Evolutionary conservation across 2,113 vertebrate genomes (phyloP), one percentile per base, ranked within the genome.

Genomic region (Oenanthe oenanthe): DNA sequence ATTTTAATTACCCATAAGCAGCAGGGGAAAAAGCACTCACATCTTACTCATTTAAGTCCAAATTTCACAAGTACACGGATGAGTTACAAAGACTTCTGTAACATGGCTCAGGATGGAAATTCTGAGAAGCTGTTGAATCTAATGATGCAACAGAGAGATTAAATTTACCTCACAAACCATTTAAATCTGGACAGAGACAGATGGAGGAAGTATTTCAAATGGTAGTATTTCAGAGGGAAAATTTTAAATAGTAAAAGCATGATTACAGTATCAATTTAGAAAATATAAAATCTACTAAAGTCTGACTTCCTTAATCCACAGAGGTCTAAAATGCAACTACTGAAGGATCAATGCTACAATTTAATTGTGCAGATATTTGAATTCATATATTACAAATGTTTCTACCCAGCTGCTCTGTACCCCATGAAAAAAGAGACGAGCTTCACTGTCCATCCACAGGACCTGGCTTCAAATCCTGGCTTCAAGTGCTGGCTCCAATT

Each of bases 1-100:
- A 88, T 96, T 94, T 93, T 94, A 96, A 96, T 93, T 81, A 93
- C 45, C 19, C 48, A 67, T 63, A 72, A 90, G 76, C 81, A 94
- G 83, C 43, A 36, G 25, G 21, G 25, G 53, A 8, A 1, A 53
- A 79, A 56, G 13, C 17, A 54, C 54, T 88, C 60, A 34, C 34
- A 71, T 84, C 18, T 50, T 25, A 70, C 73, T 38, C 8, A 73
- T 68, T 77, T 38, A 61, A 90, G 14, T 61, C 75, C 73, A 81
- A 70, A 77, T 92, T 88, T 86, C 45, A 24, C 68, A 21, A 25
- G 26, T 36, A 78, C 77, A 75, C 11, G 9, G 79, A 57, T 73
- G 79, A 93, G 60, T 81, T 81, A 50, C 45, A 45, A 87, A 78
- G n/a, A 32, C 22, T 40, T 86, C 54, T 4, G 1, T 25, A 85